Percentiles rank a stretch among this genome's conserved stretches.
Evolutionary conservation across 23 tunicate genomes (phyloP).

Genomic region (Ciona savignyi): DNA sequence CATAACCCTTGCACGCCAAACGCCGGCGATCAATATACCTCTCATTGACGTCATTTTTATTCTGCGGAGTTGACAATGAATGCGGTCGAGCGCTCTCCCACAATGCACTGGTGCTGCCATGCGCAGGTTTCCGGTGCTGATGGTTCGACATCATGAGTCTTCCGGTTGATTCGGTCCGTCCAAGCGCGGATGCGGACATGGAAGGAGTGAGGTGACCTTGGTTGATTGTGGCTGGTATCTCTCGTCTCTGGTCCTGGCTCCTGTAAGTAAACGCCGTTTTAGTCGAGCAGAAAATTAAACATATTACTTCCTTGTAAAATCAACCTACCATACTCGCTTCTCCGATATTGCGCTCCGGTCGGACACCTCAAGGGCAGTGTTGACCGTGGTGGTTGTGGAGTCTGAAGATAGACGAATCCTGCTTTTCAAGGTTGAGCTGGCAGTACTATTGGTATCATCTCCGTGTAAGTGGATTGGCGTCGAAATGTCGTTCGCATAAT

Average conservation of each 20-base stretch:
- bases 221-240: constrained; percentile 17
- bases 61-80: constrained; percentile 23
- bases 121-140: constrained; percentile 19
- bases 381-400: background rate
- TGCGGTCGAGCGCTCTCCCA: constrained; percentile 45
- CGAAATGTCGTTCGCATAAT: background rate
- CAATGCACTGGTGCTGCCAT: constrained; percentile 41
- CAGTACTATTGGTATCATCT: constrained; percentile 13
- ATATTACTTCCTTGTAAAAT: background rate
- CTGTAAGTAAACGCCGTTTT: background rate
- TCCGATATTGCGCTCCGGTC: background rate
- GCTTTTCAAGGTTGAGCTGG: constrained; percentile 21
- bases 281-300: background rate
- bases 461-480: background rate
- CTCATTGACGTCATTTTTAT: no score
- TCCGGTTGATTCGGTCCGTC: constrained; percentile 36
- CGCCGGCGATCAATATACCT: no score
- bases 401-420: constrained; percentile 27
- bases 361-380: background rate
- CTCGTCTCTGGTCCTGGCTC: constrained; percentile 33
- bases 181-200: constrained; percentile 15
- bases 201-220: constrained; percentile 16
- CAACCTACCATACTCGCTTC: constrained; percentile 11
- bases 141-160: constrained; percentile 11
- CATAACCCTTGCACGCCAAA: no score